Conservation (phyloP, 2,888 invertebrate species). For the Pristionchus exspectatus region DNA sequence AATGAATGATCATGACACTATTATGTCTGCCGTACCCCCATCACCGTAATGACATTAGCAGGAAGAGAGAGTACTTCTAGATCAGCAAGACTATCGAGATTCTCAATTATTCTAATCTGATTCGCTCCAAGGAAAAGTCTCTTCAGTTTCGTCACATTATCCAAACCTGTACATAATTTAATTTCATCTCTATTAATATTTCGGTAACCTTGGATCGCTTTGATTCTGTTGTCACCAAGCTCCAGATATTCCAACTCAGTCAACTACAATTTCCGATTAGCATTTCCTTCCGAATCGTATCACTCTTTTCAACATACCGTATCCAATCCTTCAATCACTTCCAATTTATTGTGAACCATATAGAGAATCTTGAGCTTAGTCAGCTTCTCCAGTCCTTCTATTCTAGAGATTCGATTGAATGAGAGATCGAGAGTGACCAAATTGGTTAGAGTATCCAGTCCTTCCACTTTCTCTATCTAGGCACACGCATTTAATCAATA, state of each 20-base stretch:
- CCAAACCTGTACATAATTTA: conserved; percentile 53
- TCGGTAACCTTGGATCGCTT: conserved; percentile 79
- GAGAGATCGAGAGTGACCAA: conserved; percentile 95
- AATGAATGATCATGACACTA: neutral
- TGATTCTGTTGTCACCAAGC: conserved; percentile 92
- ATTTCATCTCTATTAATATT: neutral
- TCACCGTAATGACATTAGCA: conserved; percentile 64
- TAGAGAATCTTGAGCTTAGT: conserved; percentile 80
- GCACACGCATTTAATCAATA: neutral
- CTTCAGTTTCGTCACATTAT: conserved; percentile 62
- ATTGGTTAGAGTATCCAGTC: conserved; percentile 90
- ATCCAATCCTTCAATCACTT: conserved; percentile 80
- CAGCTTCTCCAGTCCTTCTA: conserved; percentile 80
- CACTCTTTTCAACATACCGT: conserved; percentile 82
- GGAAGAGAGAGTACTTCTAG: conserved; percentile 69
- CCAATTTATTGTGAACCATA: conserved; percentile 82
- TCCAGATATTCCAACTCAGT: conserved; percentile 89
- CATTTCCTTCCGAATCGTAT: no score
- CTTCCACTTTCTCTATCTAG: conserved; percentile 86
- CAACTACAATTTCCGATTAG: conserved; percentile 60
- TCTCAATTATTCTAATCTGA: conserved; percentile 89
- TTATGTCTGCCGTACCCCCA: conserved; percentile 55
- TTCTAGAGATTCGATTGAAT: conserved; percentile 87
- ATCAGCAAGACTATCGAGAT: conserved; percentile 62
- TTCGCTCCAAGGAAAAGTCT: conserved; percentile 93